A percentile compares a stretch with the other conserved stretches of the same genome.
Conservation (phyloP, 1,140 invertebrate species). For the Drosophila obscura region DNA sequence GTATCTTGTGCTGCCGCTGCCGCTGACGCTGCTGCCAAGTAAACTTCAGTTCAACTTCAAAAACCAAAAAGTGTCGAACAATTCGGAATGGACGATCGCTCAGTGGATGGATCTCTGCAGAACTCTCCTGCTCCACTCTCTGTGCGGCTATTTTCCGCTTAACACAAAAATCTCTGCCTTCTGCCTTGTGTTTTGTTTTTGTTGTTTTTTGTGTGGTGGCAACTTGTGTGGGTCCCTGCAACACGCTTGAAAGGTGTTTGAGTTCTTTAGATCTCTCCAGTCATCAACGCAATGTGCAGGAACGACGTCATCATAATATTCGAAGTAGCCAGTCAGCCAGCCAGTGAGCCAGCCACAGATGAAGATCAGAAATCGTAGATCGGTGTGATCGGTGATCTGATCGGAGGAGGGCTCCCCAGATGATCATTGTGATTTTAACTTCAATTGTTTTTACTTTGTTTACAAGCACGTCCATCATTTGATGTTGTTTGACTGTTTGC, state of each 20-base stretch:
- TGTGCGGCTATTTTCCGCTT: constrained; percentile 78
- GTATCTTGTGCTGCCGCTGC: constrained; percentile 45
- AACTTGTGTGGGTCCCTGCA: constrained; percentile 46
- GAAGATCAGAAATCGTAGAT: constrained; percentile 16
- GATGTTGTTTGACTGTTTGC: constrained; percentile 56
- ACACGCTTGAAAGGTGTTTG: constrained; percentile 76
- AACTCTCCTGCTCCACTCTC: constrained; percentile 51
- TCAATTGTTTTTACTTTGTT: constrained; percentile 75
- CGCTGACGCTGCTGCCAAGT: constrained; percentile 58
- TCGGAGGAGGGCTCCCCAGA: neutral
- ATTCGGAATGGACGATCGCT: constrained; percentile 19
- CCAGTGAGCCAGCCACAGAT: constrained; percentile 43
- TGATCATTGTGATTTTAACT: constrained; percentile 66
- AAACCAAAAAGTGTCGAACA: constrained; percentile 77
- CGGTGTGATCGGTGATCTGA: constrained; percentile 32
- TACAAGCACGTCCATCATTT: constrained; percentile 73
- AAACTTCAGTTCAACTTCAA: constrained; percentile 76
- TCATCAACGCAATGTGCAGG: constrained; percentile 63
- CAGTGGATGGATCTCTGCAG: no score
- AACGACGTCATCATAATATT: constrained; percentile 26
- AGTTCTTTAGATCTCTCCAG: constrained; percentile 81
- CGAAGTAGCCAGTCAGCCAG: constrained; percentile 38
- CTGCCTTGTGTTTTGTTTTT: constrained; percentile 30
- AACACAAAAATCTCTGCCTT: constrained; percentile 70
- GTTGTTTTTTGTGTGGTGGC: constrained; percentile 29